Percentiles rank a stretch among this genome's conserved stretches.
Evolutionary conservation across 2,888 invertebrate species (phyloP).

Genomic region (Meliscaeva auricollis): DNA sequence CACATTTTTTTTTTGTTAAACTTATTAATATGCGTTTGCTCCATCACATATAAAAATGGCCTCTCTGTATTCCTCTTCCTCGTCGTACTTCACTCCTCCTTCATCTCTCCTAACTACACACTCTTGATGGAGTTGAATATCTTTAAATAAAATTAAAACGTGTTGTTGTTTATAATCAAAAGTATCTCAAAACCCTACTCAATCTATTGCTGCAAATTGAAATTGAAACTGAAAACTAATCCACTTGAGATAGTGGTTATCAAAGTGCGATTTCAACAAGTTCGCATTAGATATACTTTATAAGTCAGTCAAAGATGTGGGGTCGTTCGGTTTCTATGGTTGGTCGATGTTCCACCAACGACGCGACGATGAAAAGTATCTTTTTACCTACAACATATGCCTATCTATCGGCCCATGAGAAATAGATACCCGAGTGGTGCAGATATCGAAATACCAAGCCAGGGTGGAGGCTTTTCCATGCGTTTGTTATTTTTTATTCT

Average conservation of each 20-base stretch:
- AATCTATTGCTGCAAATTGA: constrained; percentile 16
- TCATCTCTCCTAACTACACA: no score
- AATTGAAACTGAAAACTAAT: constrained; percentile 62
- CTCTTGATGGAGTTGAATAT: neutral
- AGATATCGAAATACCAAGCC: constrained; percentile 65
- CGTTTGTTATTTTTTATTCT: constrained; percentile 33
- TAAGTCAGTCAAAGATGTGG: constrained; percentile 17
- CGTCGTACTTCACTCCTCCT: no score
- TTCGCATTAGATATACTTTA: constrained; percentile 50
- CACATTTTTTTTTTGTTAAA: constrained; percentile 26
- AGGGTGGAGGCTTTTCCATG: constrained; percentile 56
- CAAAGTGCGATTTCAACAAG: constrained; percentile 70
- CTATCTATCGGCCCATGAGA: constrained; percentile 10
- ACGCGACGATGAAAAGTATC: constrained; percentile 19
- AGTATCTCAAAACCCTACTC: constrained; percentile 11
- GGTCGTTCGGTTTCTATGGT: neutral
- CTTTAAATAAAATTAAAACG: neutral
- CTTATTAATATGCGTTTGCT: constrained; percentile 30
- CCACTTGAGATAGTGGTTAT: constrained; percentile 71
- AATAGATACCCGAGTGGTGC: neutral
- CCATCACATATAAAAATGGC: neutral
- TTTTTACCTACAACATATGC: neutral
- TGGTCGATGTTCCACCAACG: neutral
- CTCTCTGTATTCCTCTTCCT: neutral
- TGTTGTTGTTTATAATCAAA: neutral